Base-by-base conservation (phyloP, 2,888 invertebrate genomes). In the Electrophaes corylata region DNA sequence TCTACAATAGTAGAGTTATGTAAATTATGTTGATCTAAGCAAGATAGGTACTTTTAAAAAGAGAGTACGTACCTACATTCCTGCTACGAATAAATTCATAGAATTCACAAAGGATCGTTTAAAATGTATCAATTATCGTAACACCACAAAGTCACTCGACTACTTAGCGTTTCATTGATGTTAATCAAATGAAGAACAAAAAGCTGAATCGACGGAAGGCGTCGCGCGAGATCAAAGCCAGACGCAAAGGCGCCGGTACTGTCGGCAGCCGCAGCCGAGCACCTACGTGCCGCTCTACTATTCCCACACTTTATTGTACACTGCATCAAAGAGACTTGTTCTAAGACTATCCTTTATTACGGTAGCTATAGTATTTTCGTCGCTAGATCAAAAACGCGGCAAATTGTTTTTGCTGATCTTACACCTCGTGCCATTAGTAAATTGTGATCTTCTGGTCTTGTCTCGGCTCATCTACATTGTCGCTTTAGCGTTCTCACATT, bases 151-250 rank as follows among this genome's bases (percentile, higher is more conserved):
- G 55, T 55, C 55, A 47, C 55, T 56, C 39, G 54, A 44, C 60
- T 56, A 60, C 60, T 60, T 56, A 56, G 51, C 60, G 49, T 60
- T 60, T 60, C 60, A 60, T 60, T 60, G 60, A 60, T 60, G 74
- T 70, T 72, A 75, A 77, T 75, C 67, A 78, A 64, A 64, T 62
- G 58, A 79, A 77, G 79, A 80, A 79, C 78, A 79, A 80, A 80
- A 79, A 75, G 79, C 76, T 76, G 78, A 79, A 83, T 82, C 80
- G 81, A 81, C 81, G 78, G 75, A 71, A 79, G 77, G 72, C 72
- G 71, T 74, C 71, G 72, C 72, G 67, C 75, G 70, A 81, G 76
- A 79, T 82, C 83, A 83, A 83, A 82, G 83, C 68, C 71, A 73
- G 79, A 78, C 79, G 76, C 72, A 73, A 75, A 76, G 78, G 76